These are phyloP conservation scores for Kobus ellipsiprymnus DNA, from an alignment of 2,113 vertebrate species.

Conservation along the genomic window DNA sequence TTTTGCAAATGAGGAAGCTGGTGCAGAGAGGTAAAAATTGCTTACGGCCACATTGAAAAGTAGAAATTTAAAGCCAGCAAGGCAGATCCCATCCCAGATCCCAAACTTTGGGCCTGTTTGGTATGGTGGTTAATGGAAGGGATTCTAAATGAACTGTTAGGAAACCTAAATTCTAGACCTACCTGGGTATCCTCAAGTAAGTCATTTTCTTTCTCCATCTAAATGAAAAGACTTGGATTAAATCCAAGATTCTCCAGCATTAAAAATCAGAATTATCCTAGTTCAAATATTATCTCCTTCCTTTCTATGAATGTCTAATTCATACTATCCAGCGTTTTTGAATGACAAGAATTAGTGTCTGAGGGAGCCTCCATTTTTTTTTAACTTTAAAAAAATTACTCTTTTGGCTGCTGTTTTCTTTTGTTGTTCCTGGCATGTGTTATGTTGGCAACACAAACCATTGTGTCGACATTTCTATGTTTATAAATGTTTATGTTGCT, in stretches of 20 bases:
- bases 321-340: not conserved
- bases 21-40: not conserved
- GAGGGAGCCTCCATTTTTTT: not conserved
- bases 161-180: not conserved
- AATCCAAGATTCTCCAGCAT: not conserved
- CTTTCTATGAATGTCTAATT: not conserved
- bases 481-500: conserved; percentile 34
- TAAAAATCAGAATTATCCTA: not conserved
- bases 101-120: not conserved
- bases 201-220: not conserved
- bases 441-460: conserved; percentile 31
- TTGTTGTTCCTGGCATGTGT: conserved; percentile 19
- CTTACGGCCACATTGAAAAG: not conserved
- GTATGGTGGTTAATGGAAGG: not conserved
- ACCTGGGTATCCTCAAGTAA: not conserved
- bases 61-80: not conserved
- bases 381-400: not conserved
- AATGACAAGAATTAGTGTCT: not conserved
- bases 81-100: not conserved
- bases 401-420: not conserved
- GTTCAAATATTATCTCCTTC: not conserved
- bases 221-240: not conserved
- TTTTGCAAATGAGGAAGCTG: not conserved
- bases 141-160: not conserved
- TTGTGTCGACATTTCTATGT: not conserved